Evolutionary conservation across 2,888 invertebrate species (phyloP).

Genomic region (Dusona sp.): DNA sequence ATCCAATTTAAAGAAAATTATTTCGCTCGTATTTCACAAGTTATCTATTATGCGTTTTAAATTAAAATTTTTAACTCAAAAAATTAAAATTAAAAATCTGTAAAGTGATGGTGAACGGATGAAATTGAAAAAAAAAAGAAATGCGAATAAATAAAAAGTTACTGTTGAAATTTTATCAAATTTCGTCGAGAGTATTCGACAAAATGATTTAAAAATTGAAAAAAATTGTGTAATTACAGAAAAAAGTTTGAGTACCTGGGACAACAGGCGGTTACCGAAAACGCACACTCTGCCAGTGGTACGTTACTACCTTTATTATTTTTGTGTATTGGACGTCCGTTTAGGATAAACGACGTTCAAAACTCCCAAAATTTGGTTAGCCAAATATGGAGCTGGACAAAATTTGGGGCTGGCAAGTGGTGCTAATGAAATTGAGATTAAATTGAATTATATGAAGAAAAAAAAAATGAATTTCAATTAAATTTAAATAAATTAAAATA

Average conservation of each 20-base stretch:
- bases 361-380: neutral
- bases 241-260: neutral
- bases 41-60: too few relatives aligned
- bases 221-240: neutral
- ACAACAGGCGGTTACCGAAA: neutral
- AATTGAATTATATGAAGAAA: too few relatives aligned
- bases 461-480: too few relatives aligned
- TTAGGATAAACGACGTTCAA: neutral
- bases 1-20: too few relatives aligned
- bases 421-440: neutral
- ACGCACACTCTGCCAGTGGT: neutral
- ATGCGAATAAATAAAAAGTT: neutral
- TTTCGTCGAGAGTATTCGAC: neutral
- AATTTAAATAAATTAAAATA: neutral
- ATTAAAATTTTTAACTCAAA: neutral
- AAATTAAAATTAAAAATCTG: neutral
- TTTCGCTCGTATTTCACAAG: too few relatives aligned
- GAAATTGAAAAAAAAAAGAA: too few relatives aligned
- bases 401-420: neutral
- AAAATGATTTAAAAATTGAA: neutral
- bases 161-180: neutral
- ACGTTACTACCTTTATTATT: neutral
- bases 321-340: neutral
- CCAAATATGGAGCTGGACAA: neutral
- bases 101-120: too few relatives aligned